phyloP scores from a whole-genome alignment of 2,113 vertebrate genomes.

The Callopanchax toddi region DNA sequence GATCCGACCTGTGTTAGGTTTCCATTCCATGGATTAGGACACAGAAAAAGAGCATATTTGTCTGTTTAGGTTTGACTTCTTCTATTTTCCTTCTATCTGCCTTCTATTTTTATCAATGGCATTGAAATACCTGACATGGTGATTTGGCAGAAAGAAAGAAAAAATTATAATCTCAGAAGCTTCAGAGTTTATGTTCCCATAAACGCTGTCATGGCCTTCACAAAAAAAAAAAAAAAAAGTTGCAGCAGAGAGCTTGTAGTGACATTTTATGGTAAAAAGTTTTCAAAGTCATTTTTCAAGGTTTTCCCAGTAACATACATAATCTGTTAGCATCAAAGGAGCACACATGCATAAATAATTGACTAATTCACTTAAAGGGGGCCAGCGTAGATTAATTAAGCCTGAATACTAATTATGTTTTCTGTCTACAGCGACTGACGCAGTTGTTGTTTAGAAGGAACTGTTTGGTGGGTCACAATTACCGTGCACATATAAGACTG shows the following conservation, averaged over 20 bases:
- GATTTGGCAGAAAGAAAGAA: constrained; percentile 33
- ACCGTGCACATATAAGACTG: constrained; percentile 54
- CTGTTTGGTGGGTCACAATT: constrained; percentile 77
- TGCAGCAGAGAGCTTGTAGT: constrained; percentile 70
- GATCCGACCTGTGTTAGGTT: constrained; percentile 85
- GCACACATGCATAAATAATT: constrained; percentile 86
- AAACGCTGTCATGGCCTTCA: constrained; percentile 81
- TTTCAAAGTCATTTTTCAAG: constrained; percentile 81
- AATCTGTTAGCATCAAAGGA: constrained; percentile 87
- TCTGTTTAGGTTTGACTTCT: constrained; percentile 81
- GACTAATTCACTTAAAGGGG: constrained; percentile 84
- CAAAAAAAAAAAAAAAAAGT: constrained; percentile 76
- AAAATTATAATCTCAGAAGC: constrained; percentile 33
- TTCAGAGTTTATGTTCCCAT: constrained; percentile 52
- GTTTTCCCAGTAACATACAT: constrained; percentile 76
- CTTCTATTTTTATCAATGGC: constrained; percentile 48
- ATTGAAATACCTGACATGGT: constrained; percentile 50
- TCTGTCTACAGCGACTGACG: constrained; percentile 78
- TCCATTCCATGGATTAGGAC: constrained; percentile 88
- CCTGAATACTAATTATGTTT: constrained; percentile 86
- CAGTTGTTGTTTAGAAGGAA: constrained; percentile 79
- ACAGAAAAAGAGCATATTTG: constrained; percentile 86
- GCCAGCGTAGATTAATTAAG: constrained; percentile 84
- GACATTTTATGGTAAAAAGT: constrained; percentile 75
- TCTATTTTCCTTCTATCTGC: constrained; percentile 77